These are phyloP conservation scores for Archips xylosteana DNA, from an alignment of 2,888 invertebrate species.

Conservation along the genomic window DNA sequence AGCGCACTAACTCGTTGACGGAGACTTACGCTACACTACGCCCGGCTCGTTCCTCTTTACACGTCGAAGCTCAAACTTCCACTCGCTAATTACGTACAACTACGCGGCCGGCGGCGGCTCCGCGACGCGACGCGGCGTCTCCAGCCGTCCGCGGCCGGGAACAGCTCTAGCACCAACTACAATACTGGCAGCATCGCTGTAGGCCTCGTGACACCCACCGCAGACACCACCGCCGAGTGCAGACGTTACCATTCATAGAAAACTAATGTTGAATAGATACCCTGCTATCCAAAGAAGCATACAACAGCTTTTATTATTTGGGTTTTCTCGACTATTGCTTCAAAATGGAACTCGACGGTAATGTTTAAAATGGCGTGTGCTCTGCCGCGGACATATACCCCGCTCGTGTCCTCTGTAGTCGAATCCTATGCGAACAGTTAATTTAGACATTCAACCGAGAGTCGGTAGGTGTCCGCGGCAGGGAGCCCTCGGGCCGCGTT, in stretches of 20 bases:
- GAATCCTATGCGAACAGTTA: background rate
- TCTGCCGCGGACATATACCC: background rate
- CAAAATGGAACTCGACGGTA: background rate
- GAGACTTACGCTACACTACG: conserved; percentile 32
- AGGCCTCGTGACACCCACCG: background rate
- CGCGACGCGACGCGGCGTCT: too few species aligned
- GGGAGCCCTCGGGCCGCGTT: background rate
- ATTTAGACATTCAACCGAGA: too few species aligned
- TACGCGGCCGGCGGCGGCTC: conserved; percentile 6
- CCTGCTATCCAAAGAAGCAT: background rate
- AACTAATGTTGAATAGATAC: conserved; percentile 10
- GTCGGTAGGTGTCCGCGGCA: too few species aligned
- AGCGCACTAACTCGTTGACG: conserved; percentile 53
- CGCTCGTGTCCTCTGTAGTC: background rate
- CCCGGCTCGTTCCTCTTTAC: conserved; percentile 14
- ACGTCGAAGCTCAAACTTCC: conserved; percentile 28
- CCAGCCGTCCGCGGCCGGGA: too few species aligned
- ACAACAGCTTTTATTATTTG: background rate
- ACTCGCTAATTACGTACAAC: conserved; percentile 12
- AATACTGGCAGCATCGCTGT: too few species aligned
- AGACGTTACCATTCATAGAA: background rate
- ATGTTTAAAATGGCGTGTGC: background rate
- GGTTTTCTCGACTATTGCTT: background rate
- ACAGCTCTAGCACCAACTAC: too few species aligned
- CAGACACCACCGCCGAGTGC: conserved; percentile 5